phyloP scores from a whole-genome alignment of 2,113 vertebrate genomes.

The Dromas ardeola region DNA sequence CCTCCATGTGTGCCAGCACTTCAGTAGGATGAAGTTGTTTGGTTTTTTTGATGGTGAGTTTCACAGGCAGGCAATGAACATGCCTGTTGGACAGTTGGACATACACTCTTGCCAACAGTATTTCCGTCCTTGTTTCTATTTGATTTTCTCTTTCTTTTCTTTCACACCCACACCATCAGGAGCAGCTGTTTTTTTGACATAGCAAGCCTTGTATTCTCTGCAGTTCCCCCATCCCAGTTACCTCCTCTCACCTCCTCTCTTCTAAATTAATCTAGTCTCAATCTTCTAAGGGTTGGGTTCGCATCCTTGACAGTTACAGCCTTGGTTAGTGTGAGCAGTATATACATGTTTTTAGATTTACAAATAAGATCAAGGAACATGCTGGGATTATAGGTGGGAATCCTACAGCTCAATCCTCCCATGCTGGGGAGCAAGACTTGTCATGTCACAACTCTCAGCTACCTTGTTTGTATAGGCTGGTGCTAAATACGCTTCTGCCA shows the following conservation, averaged over 20 bases:
- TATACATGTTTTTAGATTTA: neutral
- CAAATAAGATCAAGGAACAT: neutral
- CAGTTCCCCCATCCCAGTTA: neutral
- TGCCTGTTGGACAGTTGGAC: neutral
- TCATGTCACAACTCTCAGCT: neutral
- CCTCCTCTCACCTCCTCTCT: neutral
- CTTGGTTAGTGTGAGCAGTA: neutral
- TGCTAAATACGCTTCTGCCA: neutral
- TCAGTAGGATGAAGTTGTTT: neutral
- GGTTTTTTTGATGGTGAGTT: neutral
- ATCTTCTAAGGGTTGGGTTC: neutral
- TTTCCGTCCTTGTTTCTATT: neutral
- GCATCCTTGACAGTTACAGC: neutral
- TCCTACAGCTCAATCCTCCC: neutral
- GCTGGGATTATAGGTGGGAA: neutral
- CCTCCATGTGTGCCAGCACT: neutral
- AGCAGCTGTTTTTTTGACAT: neutral
- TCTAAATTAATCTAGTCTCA: neutral
- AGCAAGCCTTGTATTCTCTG: neutral
- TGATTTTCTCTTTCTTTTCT: neutral
- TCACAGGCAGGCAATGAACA: neutral
- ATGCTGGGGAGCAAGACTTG: neutral
- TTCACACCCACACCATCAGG: neutral
- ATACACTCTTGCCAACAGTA: neutral
- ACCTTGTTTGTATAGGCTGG: neutral